Evolutionary conservation across 2,888 invertebrate species (phyloP), one percentile per base, ranked within the genome.

Genomic region (Lordiphosa andalusiaca): DNA sequence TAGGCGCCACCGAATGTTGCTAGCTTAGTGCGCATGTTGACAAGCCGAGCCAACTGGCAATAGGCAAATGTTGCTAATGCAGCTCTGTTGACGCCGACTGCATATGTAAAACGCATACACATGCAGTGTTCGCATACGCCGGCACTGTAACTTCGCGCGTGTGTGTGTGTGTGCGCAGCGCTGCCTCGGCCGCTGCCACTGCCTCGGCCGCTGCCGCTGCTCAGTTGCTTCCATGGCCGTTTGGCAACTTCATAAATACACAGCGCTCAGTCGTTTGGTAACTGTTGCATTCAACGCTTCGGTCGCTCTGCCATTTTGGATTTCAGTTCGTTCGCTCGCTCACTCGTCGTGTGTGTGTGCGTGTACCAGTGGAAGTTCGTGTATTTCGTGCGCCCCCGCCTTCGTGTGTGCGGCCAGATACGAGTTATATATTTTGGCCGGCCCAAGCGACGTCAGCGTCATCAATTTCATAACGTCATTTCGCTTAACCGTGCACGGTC

Each of bases 251-350:
- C 76, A 78, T 82, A 71, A 85, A 83, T 70, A 85, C 69, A 77
- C 72, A 71, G 69, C 73, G 81, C 42, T 88, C 88, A 89, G 86
- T 89, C 88, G 88, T 84, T 85, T 86, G 87, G 88, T 88, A 89
- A 88, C 88, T 89, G 89, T 89, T 88, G 89, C 88, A 89, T 78
- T 69, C 83, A 74, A 69, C 83, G 80, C 75, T 78, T 88, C 86
- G 88, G 86, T 82, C 86, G 86, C 87, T 80, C 76, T 65, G 71
- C 63, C 64, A 53, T 69, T 58, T 69, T 63, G 44, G 52, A 50
- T 36, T 44, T 48, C 21, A 37, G 33, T 36, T 57, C 53, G 54
- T 48, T 44, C 50, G 40, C n/a, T 55, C 49, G 49, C 19, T 39
- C 21, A 5, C 39, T 25, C 48, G 37, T 49, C 49, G 38, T 49